phyloP scores from a whole-genome alignment of 2,888 invertebrate species.

The Nomada hirtipes region DNA sequence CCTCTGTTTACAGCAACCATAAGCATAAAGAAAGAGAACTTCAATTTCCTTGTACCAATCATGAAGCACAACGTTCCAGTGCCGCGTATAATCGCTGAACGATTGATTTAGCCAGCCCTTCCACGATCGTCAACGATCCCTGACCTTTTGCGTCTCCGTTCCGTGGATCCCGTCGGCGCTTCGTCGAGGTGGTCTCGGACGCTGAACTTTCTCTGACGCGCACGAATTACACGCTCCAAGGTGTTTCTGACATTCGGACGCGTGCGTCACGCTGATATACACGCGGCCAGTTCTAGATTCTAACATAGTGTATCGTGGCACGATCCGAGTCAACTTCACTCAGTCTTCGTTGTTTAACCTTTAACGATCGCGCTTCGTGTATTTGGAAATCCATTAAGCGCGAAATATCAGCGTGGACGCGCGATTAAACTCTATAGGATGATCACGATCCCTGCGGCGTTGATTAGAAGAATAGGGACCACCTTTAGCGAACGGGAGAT shows the following conservation, averaged over 20 bases:
- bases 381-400: constrained; percentile 56
- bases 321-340: constrained; percentile 16
- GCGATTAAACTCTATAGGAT: constrained; percentile 22
- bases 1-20: no score
- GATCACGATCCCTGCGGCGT: constrained; percentile 2
- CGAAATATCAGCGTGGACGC: constrained; percentile 10
- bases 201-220: constrained; percentile 62
- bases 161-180: constrained; percentile 38
- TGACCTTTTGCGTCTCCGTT: constrained; percentile 62
- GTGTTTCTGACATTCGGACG: constrained; percentile 65
- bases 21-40: not conserved
- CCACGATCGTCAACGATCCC: constrained; percentile 43
- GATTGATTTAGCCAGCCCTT: constrained; percentile 38
- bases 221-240: constrained; percentile 69
- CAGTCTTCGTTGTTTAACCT: constrained; percentile 44
- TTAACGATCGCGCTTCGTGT: constrained; percentile 43
- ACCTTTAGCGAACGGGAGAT: not conserved
- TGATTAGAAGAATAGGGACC: constrained; percentile 11
- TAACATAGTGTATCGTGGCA: constrained; percentile 31
- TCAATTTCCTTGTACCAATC: not conserved
- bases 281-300: constrained; percentile 6
- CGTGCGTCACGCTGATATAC: constrained; percentile 54
- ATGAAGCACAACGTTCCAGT: not conserved
- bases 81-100: not conserved
- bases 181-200: constrained; percentile 53